Conservation (phyloP, 2,888 invertebrate genomes). For the Synergus japonicus region DNA sequence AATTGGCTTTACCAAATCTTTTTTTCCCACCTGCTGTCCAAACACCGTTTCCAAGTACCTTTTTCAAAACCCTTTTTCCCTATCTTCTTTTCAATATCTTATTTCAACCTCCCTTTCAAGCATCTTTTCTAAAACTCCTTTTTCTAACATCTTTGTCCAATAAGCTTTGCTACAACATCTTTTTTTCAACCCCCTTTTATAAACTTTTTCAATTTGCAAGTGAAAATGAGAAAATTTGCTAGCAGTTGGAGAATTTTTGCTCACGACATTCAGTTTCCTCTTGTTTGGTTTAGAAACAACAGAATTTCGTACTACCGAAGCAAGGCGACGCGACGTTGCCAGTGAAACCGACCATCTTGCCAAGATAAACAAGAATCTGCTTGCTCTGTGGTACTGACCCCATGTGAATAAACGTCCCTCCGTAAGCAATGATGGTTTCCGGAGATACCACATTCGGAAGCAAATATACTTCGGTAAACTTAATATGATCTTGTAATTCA, state of each 20-base stretch:
- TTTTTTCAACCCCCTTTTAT: too few relatives aligned
- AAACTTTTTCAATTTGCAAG: too few relatives aligned
- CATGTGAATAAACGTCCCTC: slow-evolving; percentile 32
- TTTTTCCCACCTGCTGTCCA: too few relatives aligned
- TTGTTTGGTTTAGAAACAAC: slow-evolving; percentile 21
- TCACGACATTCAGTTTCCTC: not conserved
- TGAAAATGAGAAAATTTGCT: not conserved
- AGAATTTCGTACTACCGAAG: not conserved
- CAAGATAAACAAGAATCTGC: slow-evolving; percentile 34
- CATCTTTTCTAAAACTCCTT: too few relatives aligned
- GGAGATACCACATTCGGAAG: slow-evolving; percentile 19
- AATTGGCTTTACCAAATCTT: too few relatives aligned
- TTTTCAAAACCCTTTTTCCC: too few relatives aligned
- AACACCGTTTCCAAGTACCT: too few relatives aligned
- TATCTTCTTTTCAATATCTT: too few relatives aligned
- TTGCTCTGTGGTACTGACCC: slow-evolving; percentile 40
- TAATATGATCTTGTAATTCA: slow-evolving; percentile 13
- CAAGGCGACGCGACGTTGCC: not conserved
- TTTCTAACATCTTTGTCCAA: too few relatives aligned
- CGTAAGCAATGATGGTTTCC: slow-evolving; percentile 30
- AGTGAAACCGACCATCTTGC: slow-evolving; percentile 35
- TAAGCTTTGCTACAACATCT: too few relatives aligned
- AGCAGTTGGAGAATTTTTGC: not conserved
- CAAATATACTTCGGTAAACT: slow-evolving; percentile 26
- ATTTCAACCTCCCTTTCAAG: too few relatives aligned